These are phyloP conservation scores for Struthidea cinerea DNA, from an alignment of 2,113 vertebrate species.

Conservation along the genomic window DNA sequence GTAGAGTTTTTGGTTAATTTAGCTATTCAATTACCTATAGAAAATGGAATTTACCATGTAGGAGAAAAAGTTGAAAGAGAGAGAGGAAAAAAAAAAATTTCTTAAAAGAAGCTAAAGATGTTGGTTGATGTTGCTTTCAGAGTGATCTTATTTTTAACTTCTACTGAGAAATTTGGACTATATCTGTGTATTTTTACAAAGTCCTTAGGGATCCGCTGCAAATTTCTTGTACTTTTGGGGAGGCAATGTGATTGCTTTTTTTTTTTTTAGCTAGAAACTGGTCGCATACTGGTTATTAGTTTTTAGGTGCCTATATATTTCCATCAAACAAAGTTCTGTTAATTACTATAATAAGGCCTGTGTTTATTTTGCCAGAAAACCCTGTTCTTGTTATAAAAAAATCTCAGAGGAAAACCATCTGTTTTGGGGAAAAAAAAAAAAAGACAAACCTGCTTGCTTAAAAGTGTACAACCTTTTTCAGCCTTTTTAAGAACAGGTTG, in stretches of 20 bases:
- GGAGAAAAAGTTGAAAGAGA: not conserved
- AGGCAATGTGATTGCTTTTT: not conserved
- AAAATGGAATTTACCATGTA: constrained; percentile 6
- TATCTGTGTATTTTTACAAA: constrained; percentile 2
- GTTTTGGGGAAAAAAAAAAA: not conserved
- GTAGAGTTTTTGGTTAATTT: not conserved
- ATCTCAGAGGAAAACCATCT: not conserved
- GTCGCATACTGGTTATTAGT: not conserved
- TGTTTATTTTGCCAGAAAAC: not conserved
- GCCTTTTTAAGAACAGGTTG: not conserved
- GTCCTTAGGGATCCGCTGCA: not conserved
- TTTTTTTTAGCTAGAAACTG: not conserved
- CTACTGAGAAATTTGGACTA: not conserved
- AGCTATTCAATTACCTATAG: not conserved
- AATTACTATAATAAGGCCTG: not conserved
- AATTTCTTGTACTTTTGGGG: not conserved
- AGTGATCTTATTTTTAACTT: constrained; percentile 22
- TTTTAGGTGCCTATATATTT: not conserved
- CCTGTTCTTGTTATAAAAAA: not conserved
- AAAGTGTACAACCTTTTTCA: not conserved
- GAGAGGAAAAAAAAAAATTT: not conserved
- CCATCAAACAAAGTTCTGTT: not conserved
- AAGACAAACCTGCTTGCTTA: not conserved
- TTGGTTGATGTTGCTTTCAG: not conserved
- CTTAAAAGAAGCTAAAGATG: not conserved